Evolutionary conservation across 2,888 invertebrate genomes (phyloP).

Genomic region (Cantharis flavilabris): DNA sequence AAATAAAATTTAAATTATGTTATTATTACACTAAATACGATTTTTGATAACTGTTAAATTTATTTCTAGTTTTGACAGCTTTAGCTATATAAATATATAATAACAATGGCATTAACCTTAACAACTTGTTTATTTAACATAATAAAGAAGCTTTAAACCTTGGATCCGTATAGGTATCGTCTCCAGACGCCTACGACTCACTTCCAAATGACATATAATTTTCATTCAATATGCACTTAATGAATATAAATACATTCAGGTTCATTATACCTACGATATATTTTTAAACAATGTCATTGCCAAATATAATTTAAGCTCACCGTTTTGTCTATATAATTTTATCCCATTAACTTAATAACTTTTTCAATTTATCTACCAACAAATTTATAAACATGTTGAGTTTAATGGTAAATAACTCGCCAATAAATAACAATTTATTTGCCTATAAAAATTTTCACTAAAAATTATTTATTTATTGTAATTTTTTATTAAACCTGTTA

Average conservation of each 20-base stretch:
- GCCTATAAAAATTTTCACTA: background rate
- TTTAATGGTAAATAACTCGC: background rate
- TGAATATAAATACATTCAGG: conserved; percentile 6
- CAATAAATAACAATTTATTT: background rate
- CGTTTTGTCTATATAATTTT: background rate
- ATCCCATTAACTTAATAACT: background rate
- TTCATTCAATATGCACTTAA: conserved; percentile 6
- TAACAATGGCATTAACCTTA: conserved; percentile 13
- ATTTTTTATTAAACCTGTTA: background rate
- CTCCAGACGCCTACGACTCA: conserved; percentile 12
- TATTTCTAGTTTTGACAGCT: background rate
- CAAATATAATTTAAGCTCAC: conserved; percentile 12
- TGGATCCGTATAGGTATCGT: conserved; percentile 7
- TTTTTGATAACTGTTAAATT: background rate
- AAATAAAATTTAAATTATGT: background rate
- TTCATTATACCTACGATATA: background rate
- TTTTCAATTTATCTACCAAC: background rate
- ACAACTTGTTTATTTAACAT: conserved; percentile 11
- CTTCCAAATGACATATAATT: conserved; percentile 12
- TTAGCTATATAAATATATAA: background rate
- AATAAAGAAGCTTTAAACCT: conserved; percentile 5
- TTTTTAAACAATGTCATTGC: conserved; percentile 13
- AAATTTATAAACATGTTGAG: background rate
- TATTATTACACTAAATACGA: background rate
- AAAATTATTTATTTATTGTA: background rate